phyloP scores from a whole-genome alignment of 2,888 invertebrate species.

The Drosophila bunnanda region DNA sequence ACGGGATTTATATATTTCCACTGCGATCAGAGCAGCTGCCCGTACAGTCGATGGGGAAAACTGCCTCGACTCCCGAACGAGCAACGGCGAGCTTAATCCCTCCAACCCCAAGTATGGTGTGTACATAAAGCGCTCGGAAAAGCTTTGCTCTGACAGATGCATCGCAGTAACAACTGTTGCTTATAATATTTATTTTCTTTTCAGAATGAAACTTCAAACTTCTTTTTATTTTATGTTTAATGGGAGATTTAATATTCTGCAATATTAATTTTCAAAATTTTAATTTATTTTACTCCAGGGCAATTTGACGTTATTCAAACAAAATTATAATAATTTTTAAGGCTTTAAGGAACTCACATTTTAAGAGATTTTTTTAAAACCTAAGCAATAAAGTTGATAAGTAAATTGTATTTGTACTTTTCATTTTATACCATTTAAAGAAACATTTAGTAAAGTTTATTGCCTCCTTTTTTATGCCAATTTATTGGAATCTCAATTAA shows the following conservation, averaged over 20 bases:
- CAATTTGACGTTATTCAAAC: too few relatives aligned
- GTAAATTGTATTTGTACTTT: too few relatives aligned
- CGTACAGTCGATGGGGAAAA: slow-evolving; percentile 33
- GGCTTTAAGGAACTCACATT: too few relatives aligned
- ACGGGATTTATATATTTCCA: slow-evolving; percentile 15
- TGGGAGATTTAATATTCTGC: background rate
- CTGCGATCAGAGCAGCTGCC: slow-evolving; percentile 29
- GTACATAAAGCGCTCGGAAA: slow-evolving; percentile 28
- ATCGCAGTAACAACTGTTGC: slow-evolving; percentile 42
- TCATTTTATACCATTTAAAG: too few relatives aligned
- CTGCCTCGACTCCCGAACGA: slow-evolving; percentile 13
- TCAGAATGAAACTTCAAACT: background rate
- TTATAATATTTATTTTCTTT: slow-evolving; percentile 6
- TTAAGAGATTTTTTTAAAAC: too few relatives aligned
- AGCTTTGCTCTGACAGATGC: slow-evolving; percentile 33
- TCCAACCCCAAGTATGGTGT: slow-evolving; percentile 22
- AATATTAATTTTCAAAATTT: too few relatives aligned
- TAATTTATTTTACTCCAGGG: too few relatives aligned
- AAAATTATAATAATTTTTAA: too few relatives aligned
- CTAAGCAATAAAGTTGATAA: too few relatives aligned
- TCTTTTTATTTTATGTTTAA: background rate
- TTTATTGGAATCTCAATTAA: too few relatives aligned
- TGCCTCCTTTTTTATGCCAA: too few relatives aligned
- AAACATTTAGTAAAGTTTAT: too few relatives aligned
- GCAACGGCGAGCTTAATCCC: slow-evolving; percentile 30